phyloP scores from a whole-genome alignment of 2,113 vertebrate genomes.

The Calcarius ornatus region DNA sequence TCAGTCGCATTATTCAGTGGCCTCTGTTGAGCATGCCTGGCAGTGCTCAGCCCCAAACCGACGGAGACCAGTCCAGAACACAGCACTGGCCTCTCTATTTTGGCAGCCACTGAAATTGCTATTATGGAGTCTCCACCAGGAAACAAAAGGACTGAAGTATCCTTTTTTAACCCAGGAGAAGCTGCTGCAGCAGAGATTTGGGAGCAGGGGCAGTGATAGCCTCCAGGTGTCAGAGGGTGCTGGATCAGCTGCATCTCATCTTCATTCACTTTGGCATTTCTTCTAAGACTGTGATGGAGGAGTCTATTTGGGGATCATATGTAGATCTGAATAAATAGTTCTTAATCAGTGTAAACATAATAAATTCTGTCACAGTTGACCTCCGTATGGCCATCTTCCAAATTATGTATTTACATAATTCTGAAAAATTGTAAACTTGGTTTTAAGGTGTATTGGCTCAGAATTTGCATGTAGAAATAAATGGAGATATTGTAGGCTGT shows the following conservation, averaged over 20 bases:
- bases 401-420: neutral
- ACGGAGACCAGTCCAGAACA: neutral
- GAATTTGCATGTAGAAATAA: neutral
- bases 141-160: neutral
- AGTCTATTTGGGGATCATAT: neutral
- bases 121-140: neutral
- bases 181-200: neutral
- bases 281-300: neutral
- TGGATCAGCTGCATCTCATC: neutral
- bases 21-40: neutral
- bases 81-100: neutral
- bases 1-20: neutral
- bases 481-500: neutral
- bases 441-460: neutral
- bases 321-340: neutral
- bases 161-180: neutral
- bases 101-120: neutral
- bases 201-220: rapidly evolving
- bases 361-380: neutral
- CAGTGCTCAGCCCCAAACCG: rapidly evolving
- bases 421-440: neutral
- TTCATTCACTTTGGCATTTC: neutral
- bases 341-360: neutral
- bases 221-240: neutral
- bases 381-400: neutral